A percentile compares a stretch with the other conserved stretches of the same genome.
phyloP scores from a whole-genome alignment of 1,140 invertebrate species.

The Drosophila lowei region DNA sequence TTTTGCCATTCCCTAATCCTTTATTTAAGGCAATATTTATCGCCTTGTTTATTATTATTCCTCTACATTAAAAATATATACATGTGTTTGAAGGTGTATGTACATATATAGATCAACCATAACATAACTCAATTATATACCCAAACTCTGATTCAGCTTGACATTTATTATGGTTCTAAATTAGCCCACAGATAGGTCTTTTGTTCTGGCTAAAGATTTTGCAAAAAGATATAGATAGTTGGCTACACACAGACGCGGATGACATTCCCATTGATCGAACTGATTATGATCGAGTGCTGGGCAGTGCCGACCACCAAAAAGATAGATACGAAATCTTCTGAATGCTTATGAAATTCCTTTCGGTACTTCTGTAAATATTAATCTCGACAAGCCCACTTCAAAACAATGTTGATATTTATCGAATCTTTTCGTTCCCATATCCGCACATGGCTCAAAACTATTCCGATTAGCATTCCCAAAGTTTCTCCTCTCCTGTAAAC shows the following conservation, averaged over 20 bases:
- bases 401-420: no score
- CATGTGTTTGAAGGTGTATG: not conserved
- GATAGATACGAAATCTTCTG: no score
- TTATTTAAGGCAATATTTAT: not conserved
- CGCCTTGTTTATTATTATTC: conserved; percentile 8
- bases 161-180: conserved; percentile 30
- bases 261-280: conserved; percentile 11
- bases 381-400: no score
- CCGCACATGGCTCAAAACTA: conserved; percentile 30
- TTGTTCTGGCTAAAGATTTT: not conserved
- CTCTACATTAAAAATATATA: not conserved
- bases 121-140: conserved; percentile 1
- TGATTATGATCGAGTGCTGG: conserved; percentile 20
- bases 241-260: no score
- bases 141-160: conserved; percentile 6
- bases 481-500: not conserved
- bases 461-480: not conserved
- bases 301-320: no score
- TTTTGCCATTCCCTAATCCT: no score
- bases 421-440: conserved; percentile 4
- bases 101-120: not conserved
- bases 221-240: not conserved
- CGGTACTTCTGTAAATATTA: no score
- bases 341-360: not conserved
- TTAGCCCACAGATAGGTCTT: conserved; percentile 6